Percentiles rank a stretch among this genome's conserved stretches.
Evolutionary conservation across 2,888 invertebrate species (phyloP).

Genomic region (Cephalotes varians): DNA sequence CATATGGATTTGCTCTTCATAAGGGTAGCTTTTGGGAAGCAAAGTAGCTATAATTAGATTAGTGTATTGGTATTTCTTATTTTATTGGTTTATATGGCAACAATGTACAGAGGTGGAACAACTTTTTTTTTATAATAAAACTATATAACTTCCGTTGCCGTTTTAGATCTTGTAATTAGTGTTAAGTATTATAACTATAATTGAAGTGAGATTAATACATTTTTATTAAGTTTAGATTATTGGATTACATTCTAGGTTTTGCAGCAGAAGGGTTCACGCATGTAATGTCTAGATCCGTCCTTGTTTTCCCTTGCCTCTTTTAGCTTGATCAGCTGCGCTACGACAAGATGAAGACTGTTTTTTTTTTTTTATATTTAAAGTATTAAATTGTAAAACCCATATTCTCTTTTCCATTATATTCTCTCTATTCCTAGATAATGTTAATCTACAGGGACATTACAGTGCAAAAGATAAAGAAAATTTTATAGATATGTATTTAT

Average conservation of each 20-base stretch:
- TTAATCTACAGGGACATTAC: slow-evolving; percentile 53
- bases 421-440: slow-evolving; percentile 57
- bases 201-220: slow-evolving; percentile 34
- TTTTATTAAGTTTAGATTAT: slow-evolving; percentile 67
- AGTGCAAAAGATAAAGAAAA: slow-evolving; percentile 61
- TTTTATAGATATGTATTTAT: slow-evolving; percentile 42
- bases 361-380: slow-evolving; percentile 71
- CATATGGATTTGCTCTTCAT: slow-evolving; percentile 29
- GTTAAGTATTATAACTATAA: slow-evolving; percentile 34
- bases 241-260: slow-evolving; percentile 88
- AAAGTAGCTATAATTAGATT: slow-evolving; percentile 35
- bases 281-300: slow-evolving; percentile 88
- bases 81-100: slow-evolving; percentile 34
- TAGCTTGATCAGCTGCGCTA: slow-evolving; percentile 75
- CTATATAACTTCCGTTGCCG: background rate
- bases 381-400: slow-evolving; percentile 65
- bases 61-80: background rate
- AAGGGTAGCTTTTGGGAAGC: slow-evolving; percentile 36
- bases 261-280: slow-evolving; percentile 97
- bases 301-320: slow-evolving; percentile 76
- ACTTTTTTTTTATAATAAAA: slow-evolving; percentile 30
- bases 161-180: background rate
- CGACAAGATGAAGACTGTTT: slow-evolving; percentile 81
- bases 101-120: slow-evolving; percentile 71
- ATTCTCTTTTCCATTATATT: slow-evolving; percentile 54